Base-by-base conservation (phyloP, 37 sponge, comb jelly and placozoan species). In the Haliclona indistincta region DNA sequence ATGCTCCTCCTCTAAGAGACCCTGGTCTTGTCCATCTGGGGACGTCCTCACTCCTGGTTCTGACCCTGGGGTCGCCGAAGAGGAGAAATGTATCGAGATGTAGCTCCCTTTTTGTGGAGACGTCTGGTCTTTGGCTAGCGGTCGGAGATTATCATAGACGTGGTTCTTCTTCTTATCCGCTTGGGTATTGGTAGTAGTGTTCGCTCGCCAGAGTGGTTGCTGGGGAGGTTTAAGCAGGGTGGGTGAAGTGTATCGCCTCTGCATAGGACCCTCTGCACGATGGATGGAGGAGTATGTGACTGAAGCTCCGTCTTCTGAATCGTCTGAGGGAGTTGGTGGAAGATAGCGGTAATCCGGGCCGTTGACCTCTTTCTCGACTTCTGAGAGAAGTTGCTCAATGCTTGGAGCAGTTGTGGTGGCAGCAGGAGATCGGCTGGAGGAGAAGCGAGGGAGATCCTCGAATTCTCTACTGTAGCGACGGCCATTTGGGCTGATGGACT, bases 381-480 rank as follows among this genome's bases (percentile, higher is more conserved):
- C 85, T 39, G 17, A 66, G n/a, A 85, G 73, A 30, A 85, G 54
- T 20, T 85, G 79, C 38, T 86, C 86, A 17, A 86, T 73, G 39
- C 60, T 86, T 37, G 86, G 73, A 25, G 42, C 10, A 30, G 49
- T 52, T 11, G 26, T 38, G 19, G 52, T 43, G 23, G 36, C 22
- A 4, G 47, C 30, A 4, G 11, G 25, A 36, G 39, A 33, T 22
- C 63, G 51, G 51, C 64, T 63, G 41, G 65, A 29, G 5, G 76
- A 75, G 41, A 56, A 73, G 33, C 11, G 69, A 43, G 69, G 43
- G 19, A 43, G 44, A 43, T 40, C 30, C 6, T 17, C 47, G 11
- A 40, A 39, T 26, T 68, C 69, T 25, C 45, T 22, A 42, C 32
- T 37, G 4, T 41, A 68, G 4, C 10, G 2, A 4, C 37, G 47